Evolutionary conservation across 2,888 invertebrate species (phyloP), one percentile per base, ranked within the genome.

Genomic region (Mythimna lalbum): DNA sequence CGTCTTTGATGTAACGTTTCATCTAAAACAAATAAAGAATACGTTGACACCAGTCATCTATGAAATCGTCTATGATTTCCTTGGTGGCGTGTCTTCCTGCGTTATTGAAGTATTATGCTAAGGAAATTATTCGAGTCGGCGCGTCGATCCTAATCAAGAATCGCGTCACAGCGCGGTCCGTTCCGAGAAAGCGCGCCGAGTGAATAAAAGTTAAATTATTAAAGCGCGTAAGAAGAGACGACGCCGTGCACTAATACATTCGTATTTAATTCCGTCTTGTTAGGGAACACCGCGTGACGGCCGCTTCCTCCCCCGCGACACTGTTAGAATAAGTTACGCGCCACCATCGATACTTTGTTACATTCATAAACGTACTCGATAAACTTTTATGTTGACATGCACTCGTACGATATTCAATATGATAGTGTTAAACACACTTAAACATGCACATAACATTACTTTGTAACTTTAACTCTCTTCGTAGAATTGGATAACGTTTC

Each of bases 181-280:
- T 94, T 94, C 94, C 77, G 72, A 89, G 94, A 94, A 95, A 85
- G 86, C 84, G 89, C 89, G 90, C 87, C 87, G 86, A 85, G 83
- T 91, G 93, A 93, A 93, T 94, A 90, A 90, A 91, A 89, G 89
- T 87, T 87, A 91, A 92, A 93, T 92, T 90, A 93, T 92, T 92
- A 90, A 90, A 89, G 90, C 86, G 86, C 86, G 90, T 91, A 91
- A 93, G 88, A 89, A 88, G 90, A 91, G 88, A 89, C 87, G 85
- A 82, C 81, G 67, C 78, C 71, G 77, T 80, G 78, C 81, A 87
- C 90, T 91, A 91, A 92, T 92, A 91, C 92, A 91, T 90, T 91
- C 88, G 92, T 93, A 93, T 94, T 94, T 94, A 94, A 95, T 93
- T 93, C 92, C 88, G 94, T 94, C 94, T 93, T 90, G 93, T 92